Evolutionary conservation across 2,888 invertebrate species (phyloP), one percentile per base, ranked within the genome.

Genomic region (Eugnorisma glareosa): DNA sequence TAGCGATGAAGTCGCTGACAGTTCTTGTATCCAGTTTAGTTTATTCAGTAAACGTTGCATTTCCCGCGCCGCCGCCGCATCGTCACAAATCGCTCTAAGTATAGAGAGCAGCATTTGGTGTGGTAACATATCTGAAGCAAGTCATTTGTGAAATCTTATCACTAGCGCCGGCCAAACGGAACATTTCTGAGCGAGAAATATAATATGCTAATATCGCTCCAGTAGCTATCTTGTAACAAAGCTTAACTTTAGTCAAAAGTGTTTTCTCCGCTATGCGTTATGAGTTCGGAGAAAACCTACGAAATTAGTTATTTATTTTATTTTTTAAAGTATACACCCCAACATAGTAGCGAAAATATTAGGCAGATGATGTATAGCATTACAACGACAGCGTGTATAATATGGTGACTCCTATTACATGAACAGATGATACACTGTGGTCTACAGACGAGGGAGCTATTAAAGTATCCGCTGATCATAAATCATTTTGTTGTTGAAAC

Each of bases 121-220:
- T 81, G 73, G 64, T 71, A 81, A 77, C 67, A 37, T 43, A 68
- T 66, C 82, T 72, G 71, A 28, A 61, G 61, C 81, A 72, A 63
- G 57, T 80, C 63, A 71, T 68, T 61, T 48, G 61, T 43, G 81
- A 59, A 48, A 84, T 73, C 51, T 70, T 76, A 76, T 76, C 73
- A 43, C 48, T 37, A 24, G 5, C 35, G 51, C 40, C 40, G 40
- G 54, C 28, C 35, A n/a, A 35, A 74, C 40, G 43, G 28, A 35
- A 40, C 15, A 48, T 61, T 66, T 28, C 11, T 2, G 45, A 45
- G 51, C 48, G 3, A 40, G 8, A 35, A 45, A 76, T 67, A 43
- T 51, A 48, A 40, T 40, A 70, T 51, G 66, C n/a, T 28, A 54
- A 45, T 82, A 18, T 15, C 10, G 4, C 21, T 48, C 5, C 21